These are phyloP conservation scores for Rotaria magnacalcarata DNA, from an alignment of 2,888 invertebrate genomes.

Conservation along the genomic window DNA sequence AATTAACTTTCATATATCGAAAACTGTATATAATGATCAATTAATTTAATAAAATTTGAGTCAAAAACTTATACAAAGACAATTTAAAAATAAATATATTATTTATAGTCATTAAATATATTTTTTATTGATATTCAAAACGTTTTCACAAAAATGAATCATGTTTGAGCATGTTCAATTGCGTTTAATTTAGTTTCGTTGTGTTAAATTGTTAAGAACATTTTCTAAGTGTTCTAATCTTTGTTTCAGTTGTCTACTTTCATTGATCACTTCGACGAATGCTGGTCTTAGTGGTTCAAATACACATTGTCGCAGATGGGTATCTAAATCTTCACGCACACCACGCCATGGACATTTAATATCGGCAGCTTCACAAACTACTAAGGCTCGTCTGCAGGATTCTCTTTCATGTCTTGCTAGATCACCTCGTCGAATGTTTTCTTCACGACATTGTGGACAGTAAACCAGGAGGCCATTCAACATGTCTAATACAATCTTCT, in stretches of 20 bases:
- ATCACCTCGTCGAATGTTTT: background rate
- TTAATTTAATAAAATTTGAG: too few relatives aligned
- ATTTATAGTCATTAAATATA: too few relatives aligned
- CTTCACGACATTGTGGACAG: background rate
- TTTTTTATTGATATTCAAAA: too few relatives aligned
- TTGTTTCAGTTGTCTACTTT: background rate
- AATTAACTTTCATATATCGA: too few relatives aligned
- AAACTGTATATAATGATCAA: too few relatives aligned
- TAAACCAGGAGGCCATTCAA: background rate
- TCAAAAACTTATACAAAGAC: too few relatives aligned
- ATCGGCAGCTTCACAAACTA: background rate
- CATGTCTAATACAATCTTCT: background rate
- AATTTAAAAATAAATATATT: too few relatives aligned
- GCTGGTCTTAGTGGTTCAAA: background rate
- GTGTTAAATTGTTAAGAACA: too few relatives aligned
- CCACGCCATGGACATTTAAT: background rate
- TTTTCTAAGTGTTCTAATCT: too few relatives aligned
- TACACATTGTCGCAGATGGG: background rate
- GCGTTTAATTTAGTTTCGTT: too few relatives aligned
- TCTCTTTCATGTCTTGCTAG: background rate
- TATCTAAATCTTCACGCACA: background rate
- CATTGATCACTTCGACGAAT: background rate
- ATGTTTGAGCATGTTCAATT: too few relatives aligned
- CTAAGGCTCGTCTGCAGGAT: background rate
- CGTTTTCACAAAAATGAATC: too few relatives aligned